Evolutionary conservation across 2,888 invertebrate genomes (phyloP).

Genomic region (Trisateles emortualis): DNA sequence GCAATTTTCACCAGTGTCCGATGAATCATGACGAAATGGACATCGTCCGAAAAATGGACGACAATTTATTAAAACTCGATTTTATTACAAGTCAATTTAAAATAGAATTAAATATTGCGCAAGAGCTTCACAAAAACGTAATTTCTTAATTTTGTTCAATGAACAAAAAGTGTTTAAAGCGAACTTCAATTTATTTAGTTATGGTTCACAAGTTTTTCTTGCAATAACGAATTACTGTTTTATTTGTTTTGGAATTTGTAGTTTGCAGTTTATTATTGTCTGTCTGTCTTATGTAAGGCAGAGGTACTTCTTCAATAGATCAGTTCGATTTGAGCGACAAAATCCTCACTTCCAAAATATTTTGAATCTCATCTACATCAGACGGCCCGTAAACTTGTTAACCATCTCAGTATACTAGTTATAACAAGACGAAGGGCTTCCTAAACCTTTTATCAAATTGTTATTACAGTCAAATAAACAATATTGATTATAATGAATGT

Average conservation of each 20-base stretch:
- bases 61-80: constrained; percentile 16
- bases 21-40: constrained; percentile 7
- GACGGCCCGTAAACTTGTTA: too few relatives aligned
- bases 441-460: constrained; percentile 27
- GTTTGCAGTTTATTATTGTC: too few relatives aligned
- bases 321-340: too few relatives aligned
- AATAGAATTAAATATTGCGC: background rate
- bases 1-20: constrained; percentile 31
- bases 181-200: background rate
- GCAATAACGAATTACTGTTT: too few relatives aligned
- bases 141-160: background rate
- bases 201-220: background rate
- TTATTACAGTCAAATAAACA: constrained; percentile 49
- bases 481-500: constrained; percentile 55
- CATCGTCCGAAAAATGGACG: constrained; percentile 13
- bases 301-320: too few relatives aligned
- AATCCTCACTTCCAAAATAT: too few relatives aligned
- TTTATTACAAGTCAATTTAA: constrained; percentile 4
- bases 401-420: background rate
- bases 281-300: too few relatives aligned
- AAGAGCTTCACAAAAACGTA: background rate
- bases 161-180: too few relatives aligned
- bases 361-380: too few relatives aligned
- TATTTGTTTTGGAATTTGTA: too few relatives aligned
- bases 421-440: background rate